Conservation (phyloP, 1,140 invertebrate species). For the Bombyx mandarina region DNA sequence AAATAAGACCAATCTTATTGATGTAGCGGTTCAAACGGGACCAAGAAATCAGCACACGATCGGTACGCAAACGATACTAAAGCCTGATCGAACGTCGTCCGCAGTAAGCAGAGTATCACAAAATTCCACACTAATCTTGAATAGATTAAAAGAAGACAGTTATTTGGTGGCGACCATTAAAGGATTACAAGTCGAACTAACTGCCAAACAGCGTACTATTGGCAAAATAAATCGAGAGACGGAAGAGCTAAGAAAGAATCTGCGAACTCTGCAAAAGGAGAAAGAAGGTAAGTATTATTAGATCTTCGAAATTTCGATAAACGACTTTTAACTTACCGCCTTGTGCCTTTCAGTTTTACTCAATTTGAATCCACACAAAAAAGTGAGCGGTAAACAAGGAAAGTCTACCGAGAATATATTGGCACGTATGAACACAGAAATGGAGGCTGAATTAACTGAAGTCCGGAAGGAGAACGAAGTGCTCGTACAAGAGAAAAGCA, state of each 20-base stretch:
- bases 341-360: slow-evolving; percentile 50
- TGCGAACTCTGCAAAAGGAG: slow-evolving; percentile 80
- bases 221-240: slow-evolving; percentile 79
- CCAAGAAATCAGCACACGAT: slow-evolving; percentile 24
- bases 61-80: slow-evolving; percentile 47
- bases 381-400: slow-evolving; percentile 48
- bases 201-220: slow-evolving; percentile 80
- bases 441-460: slow-evolving; percentile 52
- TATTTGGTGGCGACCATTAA: slow-evolving; percentile 84
- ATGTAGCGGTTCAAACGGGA: slow-evolving; percentile 45
- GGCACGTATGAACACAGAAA: slow-evolving; percentile 62
- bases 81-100: slow-evolving; percentile 44
- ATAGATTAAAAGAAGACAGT: slow-evolving; percentile 78
- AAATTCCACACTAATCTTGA: slow-evolving; percentile 71
- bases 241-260: slow-evolving; percentile 82
- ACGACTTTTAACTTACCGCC: background rate
- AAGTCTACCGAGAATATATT: slow-evolving; percentile 65
- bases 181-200: slow-evolving; percentile 79
- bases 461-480: slow-evolving; percentile 72
- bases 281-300: slow-evolving; percentile 72
- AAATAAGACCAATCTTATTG: slow-evolving; percentile 44
- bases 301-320: too few relatives aligned
- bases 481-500: slow-evolving; percentile 74
- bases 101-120: slow-evolving; percentile 66
- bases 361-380: slow-evolving; percentile 67